These are phyloP conservation scores for Erpetoichthys calabaricus DNA, from an alignment of 2,797 vertebrate species.

Conservation along the genomic window DNA sequence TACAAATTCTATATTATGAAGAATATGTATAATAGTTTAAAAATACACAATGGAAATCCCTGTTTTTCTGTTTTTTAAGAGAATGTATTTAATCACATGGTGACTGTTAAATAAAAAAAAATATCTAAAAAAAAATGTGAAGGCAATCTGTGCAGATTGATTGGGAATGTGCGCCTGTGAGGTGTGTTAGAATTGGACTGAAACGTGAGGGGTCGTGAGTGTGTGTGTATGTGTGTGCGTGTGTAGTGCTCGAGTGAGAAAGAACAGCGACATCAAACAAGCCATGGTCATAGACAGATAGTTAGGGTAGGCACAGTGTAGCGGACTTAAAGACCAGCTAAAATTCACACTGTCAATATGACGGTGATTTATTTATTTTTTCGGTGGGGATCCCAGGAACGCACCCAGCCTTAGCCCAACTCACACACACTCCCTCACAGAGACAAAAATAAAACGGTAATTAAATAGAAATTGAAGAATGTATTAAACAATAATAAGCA, in stretches of 20 bases:
- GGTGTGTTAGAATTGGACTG: constrained; percentile 12
- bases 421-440: no score
- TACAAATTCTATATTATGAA: constrained; percentile 62
- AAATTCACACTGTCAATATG: no score
- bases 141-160: constrained; percentile 11
- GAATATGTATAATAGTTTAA: constrained; percentile 68
- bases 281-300: not conserved
- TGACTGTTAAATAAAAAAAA: constrained; percentile 65
- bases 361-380: no score
- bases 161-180: constrained; percentile 12
- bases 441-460: no score
- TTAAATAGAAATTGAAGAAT: no score
- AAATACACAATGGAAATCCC: constrained; percentile 40
- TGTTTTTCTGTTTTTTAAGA: constrained; percentile 56
- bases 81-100: constrained; percentile 68
- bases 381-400: no score
- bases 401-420: no score
- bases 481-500: no score
- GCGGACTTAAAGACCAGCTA: no score
- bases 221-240: constrained; percentile 7
- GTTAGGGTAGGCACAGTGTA: no score
- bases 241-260: constrained; percentile 13
- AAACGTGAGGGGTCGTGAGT: constrained; percentile 2
- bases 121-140: constrained; percentile 25
- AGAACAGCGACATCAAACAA: not conserved